Base-by-base conservation (phyloP, 2,888 invertebrate species). In the Quadroppia sp. region DNA sequence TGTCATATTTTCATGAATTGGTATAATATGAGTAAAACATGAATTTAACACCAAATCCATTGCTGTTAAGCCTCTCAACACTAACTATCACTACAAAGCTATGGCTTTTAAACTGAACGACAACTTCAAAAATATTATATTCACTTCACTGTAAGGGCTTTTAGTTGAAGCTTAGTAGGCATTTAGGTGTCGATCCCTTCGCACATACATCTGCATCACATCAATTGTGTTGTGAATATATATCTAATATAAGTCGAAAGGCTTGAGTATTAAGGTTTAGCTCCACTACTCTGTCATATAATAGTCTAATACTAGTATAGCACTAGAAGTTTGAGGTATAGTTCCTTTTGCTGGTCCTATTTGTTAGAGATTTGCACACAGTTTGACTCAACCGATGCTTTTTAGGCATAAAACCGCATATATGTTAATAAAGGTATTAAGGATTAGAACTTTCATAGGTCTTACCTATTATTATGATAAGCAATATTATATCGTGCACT, bases 391-490 rank as follows among this genome's bases (percentile, higher is more conserved):
- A n/a, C n/a, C 17, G 50, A 50, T 23, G 23, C 53, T 53, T 53
- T 53, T 17, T 7, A 17, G 53, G 20, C 45, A 2, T 23, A 9
- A 53, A 53, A 20, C 53, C 53, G 53, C n/a, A 53, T 23, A 23
- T 53, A 20, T 53, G 53, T 20, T 53, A 53, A 53, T 53, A 53
- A 53, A 53, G n/a, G 53, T 53, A 53, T 53, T 53, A 53, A 53
- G 53, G 9, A 53, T 53, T 53, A 53, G 53, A 17, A 13, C 9
- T 23, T 53, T 53, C 23, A 53, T 53, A 53, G 23, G n/a, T 17
- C 53, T 6, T 28, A 53, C 53, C 53, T 53, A 53, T 53, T 53
- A 53, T 53, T 23, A 9, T 50, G 50, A 20, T 9, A 50, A 36
- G 36, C 45, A 45, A 13, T 45, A 45, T 45, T 45, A 36, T 36